Conservation (phyloP, 2,888 invertebrate genomes). For the Noctua janthina region DNA sequence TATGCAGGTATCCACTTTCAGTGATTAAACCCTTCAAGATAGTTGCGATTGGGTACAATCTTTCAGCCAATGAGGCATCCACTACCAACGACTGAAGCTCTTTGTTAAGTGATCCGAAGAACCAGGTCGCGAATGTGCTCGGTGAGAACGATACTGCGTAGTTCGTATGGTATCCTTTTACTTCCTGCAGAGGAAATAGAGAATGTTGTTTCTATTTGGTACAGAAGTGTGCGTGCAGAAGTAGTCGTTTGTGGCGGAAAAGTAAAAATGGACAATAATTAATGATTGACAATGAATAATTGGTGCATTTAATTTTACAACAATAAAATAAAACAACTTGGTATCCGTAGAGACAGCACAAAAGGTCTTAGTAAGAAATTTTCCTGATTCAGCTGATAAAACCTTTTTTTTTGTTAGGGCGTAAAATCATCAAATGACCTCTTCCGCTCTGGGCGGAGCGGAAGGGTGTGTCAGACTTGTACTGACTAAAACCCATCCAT, state of each 20-base stretch:
- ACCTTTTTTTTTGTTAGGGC: no score
- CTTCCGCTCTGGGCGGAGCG: no score
- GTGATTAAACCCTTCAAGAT: constrained; percentile 4
- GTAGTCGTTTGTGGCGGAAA: neutral
- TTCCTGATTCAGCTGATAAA: neutral
- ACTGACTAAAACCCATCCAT: no score
- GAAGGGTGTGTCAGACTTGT: no score
- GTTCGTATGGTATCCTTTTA: constrained; percentile 58
- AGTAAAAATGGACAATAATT: neutral
- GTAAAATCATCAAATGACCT: no score
- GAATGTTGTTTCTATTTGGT: neutral
- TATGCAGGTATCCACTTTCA: constrained; percentile 57
- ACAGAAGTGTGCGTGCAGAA: neutral
- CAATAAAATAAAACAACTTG: neutral
- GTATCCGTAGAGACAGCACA: neutral
- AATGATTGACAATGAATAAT: neutral
- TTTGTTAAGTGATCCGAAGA: constrained; percentile 31
- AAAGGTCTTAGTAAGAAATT: neutral
- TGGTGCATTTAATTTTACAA: no score
- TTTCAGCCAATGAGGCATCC: constrained; percentile 12
- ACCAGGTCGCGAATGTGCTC: constrained; percentile 25
- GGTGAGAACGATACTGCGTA: constrained; percentile 29
- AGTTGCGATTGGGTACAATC: constrained; percentile 53
- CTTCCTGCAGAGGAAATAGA: constrained; percentile 39
- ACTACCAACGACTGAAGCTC: constrained; percentile 35